These are phyloP conservation scores for Ochropacha duplaris DNA, from an alignment of 2,888 invertebrate species.

Conservation along the genomic window DNA sequence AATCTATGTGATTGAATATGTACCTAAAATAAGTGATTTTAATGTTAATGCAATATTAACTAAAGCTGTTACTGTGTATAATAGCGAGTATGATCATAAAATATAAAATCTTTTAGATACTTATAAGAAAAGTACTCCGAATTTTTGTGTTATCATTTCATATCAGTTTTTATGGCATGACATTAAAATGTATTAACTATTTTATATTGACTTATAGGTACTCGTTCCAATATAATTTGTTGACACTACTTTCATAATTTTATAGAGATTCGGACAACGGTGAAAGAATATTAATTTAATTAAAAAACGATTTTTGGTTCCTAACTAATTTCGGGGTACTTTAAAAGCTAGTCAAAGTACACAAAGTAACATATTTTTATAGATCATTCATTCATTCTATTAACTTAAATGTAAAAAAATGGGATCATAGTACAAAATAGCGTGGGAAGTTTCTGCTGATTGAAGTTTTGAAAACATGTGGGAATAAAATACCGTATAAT, in stretches of 20 bases:
- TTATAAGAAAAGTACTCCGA: not conserved
- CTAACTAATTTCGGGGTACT: not conserved
- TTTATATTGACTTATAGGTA: no score
- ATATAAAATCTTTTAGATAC: slow-evolving; percentile 21
- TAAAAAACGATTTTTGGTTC: no score
- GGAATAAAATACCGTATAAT: not conserved
- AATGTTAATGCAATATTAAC: slow-evolving; percentile 23
- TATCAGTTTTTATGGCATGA: no score
- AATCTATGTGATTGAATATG: slow-evolving; percentile 15
- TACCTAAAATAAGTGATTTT: slow-evolving; percentile 16
- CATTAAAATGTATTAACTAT: not conserved
- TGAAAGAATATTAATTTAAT: no score
- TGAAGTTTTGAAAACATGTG: not conserved
- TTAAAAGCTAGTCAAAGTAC: not conserved
- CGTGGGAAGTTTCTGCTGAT: not conserved
- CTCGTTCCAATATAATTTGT: no score
- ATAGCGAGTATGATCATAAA: slow-evolving; percentile 14
- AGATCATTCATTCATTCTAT: not conserved
- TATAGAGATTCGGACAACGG: no score
- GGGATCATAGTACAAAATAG: not conserved
- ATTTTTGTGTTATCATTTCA: not conserved
- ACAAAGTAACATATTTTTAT: not conserved
- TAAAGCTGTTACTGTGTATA: slow-evolving; percentile 20
- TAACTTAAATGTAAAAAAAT: not conserved
- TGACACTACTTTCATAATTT: no score